phyloP scores from a whole-genome alignment of 2,888 invertebrate species.

The Nomada hirtipes region DNA sequence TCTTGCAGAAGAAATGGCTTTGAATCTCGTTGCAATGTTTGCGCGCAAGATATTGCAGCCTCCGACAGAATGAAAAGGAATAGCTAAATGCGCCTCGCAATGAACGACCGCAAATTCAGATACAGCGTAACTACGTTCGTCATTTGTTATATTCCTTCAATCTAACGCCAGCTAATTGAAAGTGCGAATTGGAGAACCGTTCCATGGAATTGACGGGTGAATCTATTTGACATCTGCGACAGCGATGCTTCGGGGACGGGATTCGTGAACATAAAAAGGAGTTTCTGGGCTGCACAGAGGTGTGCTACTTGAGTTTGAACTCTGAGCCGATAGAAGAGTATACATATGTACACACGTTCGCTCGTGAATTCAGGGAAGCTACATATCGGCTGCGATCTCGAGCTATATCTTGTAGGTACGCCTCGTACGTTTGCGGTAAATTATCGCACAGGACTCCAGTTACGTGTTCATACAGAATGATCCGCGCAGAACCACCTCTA shows the following conservation, averaged over 20 bases:
- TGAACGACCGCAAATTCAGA: conserved; percentile 19
- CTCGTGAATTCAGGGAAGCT: conserved; percentile 1
- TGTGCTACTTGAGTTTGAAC: conserved; percentile 46
- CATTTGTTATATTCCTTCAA: too few species aligned
- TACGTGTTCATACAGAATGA: conserved; percentile 29
- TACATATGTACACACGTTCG: background rate
- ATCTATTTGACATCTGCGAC: background rate
- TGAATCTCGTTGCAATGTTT: background rate
- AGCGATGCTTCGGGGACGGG: background rate
- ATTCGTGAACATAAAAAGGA: conserved; percentile 18
- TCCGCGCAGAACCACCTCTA: conserved; percentile 1
- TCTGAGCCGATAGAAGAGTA: conserved; percentile 18
- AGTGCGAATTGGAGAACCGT: background rate
- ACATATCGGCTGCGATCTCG: conserved; percentile 42
- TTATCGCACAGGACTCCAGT: conserved; percentile 40
- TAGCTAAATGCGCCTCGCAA: conserved; percentile 16
- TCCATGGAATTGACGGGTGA: background rate
- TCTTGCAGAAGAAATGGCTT: background rate
- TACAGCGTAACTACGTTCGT: too few species aligned
- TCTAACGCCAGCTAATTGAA: background rate
- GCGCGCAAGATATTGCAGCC: conserved; percentile 12
- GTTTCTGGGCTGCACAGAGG: conserved; percentile 51
- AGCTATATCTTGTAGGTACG: background rate
- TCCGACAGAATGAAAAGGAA: conserved; percentile 19
- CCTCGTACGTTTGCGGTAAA: conserved; percentile 9